phyloP scores from a whole-genome alignment of 2,888 invertebrate genomes.

The Stenotaenia linearis region DNA sequence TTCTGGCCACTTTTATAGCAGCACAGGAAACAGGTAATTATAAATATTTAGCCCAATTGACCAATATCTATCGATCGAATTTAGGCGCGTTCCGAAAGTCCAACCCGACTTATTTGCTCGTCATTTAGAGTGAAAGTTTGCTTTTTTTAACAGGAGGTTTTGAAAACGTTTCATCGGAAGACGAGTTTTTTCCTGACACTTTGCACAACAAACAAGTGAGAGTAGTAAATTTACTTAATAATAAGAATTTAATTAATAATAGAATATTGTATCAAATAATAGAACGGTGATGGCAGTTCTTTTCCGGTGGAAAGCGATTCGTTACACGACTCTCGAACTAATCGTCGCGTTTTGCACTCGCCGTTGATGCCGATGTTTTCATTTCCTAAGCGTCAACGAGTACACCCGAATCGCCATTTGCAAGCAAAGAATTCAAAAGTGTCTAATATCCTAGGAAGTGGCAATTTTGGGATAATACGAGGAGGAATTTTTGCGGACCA shows the following conservation, averaged over 20 bases:
- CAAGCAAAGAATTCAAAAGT: background rate
- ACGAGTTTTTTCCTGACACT: background rate
- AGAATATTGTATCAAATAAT: background rate
- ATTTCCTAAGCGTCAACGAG: background rate
- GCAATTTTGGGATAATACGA: constrained; percentile 34
- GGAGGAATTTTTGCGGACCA: constrained; percentile 36
- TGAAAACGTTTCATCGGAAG: background rate
- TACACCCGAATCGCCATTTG: background rate
- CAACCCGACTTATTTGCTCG: no score
- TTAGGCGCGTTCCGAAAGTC: background rate
- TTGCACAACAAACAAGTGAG: background rate
- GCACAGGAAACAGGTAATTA: background rate
- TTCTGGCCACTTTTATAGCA: background rate
- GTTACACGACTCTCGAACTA: background rate
- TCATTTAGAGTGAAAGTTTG: no score
- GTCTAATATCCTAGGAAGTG: constrained; percentile 33
- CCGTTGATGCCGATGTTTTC: background rate
- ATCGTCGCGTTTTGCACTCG: background rate
- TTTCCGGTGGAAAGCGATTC: background rate
- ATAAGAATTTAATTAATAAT: no score
- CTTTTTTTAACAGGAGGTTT: background rate
- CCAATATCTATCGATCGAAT: background rate
- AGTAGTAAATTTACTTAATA: no score
- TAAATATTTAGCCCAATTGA: background rate
- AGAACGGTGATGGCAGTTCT: background rate